Evolutionary conservation across 2,113 vertebrate species (phyloP).

Genomic region (Tylochromis polylepis): DNA sequence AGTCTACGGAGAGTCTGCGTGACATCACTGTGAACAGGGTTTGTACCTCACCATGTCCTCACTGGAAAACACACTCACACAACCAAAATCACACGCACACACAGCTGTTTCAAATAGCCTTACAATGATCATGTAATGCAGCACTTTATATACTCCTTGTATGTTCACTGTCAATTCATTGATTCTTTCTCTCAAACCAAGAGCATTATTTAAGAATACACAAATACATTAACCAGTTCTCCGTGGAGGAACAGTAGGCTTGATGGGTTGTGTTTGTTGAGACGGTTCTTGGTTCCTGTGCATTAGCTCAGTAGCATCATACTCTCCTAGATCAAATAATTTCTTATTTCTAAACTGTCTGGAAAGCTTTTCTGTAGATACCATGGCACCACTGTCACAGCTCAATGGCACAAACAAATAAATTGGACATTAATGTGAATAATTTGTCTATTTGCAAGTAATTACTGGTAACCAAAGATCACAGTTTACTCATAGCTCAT

Average conservation of each 20-base stretch:
- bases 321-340: neutral
- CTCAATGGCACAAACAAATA: neutral
- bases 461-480: neutral
- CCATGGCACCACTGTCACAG: neutral
- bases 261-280: neutral
- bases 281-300: neutral
- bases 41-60: conserved; percentile 25
- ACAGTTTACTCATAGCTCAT: neutral
- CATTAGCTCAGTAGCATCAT: neutral
- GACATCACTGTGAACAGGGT: conserved; percentile 67
- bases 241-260: neutral
- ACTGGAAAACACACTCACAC: conserved; percentile 16
- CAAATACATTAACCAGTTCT: neutral
- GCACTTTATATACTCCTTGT: neutral
- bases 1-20: conserved; percentile 66
- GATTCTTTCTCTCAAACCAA: neutral
- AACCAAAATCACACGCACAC: neutral
- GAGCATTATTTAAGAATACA: neutral
- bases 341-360: neutral
- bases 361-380: neutral
- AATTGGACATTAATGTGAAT: neutral
- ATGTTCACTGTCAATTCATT: neutral
- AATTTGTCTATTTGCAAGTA: neutral
- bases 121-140: neutral
- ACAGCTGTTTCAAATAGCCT: neutral